Conservation (phyloP, 2,113 vertebrate genomes). For the Calyptommatus sinebrachiatus region DNA sequence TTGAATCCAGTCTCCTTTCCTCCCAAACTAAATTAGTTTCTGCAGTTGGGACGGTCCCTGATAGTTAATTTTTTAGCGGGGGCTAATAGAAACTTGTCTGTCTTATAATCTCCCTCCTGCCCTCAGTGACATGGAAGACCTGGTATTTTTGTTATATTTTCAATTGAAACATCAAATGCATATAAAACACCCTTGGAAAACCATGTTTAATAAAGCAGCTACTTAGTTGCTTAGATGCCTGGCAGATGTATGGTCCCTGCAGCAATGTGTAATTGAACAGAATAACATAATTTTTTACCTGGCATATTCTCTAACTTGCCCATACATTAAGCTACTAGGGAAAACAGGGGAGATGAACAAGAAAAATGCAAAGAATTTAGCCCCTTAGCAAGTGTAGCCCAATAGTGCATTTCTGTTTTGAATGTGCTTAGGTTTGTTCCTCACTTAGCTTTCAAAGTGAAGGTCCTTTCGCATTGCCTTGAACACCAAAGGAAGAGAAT, state of each 20-base stretch:
- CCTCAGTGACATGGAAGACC: conserved; percentile 7
- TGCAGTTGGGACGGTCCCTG: too few species aligned
- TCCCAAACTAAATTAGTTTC: too few species aligned
- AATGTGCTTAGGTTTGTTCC: not conserved
- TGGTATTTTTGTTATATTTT: too few species aligned
- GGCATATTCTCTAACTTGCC: conserved; percentile 48
- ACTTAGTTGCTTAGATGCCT: conserved; percentile 38
- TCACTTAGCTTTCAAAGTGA: not conserved
- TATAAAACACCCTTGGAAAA: conserved; percentile 22
- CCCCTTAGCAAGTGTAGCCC: not conserved
- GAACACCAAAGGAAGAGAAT: not conserved
- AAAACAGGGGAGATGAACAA: not conserved
- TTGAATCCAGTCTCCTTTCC: too few species aligned
- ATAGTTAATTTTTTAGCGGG: not conserved
- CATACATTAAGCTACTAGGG: conserved; percentile 40
- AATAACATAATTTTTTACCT: conserved; percentile 33
- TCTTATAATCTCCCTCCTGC: not conserved
- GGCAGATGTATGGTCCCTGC: conserved; percentile 54
- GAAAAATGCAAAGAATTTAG: not conserved
- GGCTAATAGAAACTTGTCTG: too few species aligned
- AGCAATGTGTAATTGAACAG: conserved; percentile 34
- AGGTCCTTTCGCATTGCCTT: not conserved
- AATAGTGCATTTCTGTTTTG: not conserved
- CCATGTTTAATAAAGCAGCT: conserved; percentile 24
- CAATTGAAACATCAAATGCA: too few species aligned